These are phyloP conservation scores for Champsocephalus gunnari DNA, from an alignment of 2,797 vertebrate genomes.

Conservation along the genomic window DNA sequence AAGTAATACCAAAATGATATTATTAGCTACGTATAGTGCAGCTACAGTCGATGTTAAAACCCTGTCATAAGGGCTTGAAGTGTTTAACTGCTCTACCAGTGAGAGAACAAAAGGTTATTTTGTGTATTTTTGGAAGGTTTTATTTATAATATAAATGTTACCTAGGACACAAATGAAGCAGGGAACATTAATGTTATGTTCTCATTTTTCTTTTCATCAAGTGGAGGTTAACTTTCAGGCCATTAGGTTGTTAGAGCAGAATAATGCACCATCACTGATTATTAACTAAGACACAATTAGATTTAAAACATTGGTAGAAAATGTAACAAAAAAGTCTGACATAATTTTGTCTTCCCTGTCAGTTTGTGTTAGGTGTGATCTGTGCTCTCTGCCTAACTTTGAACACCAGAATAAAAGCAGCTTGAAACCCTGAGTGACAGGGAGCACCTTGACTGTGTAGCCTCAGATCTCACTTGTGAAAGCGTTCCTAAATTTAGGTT, in stretches of 20 bases:
- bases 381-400: constrained; percentile 48
- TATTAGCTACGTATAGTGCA: constrained; percentile 17
- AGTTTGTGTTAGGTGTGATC: constrained; percentile 52
- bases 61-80: constrained; percentile 53
- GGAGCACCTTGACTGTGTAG: constrained; percentile 47
- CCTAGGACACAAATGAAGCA: constrained; percentile 43
- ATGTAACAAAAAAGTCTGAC: constrained; percentile 43
- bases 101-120: constrained; percentile 53
- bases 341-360: constrained; percentile 56
- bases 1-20: constrained; percentile 36
- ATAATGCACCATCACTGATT: constrained; percentile 40
- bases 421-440: constrained; percentile 67
- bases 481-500: constrained; percentile 64
- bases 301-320: constrained; percentile 36
- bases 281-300: constrained; percentile 50
- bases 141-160: constrained; percentile 69
- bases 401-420: constrained; percentile 50
- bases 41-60: constrained; percentile 35
- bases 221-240: constrained; percentile 63
- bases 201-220: constrained; percentile 40
- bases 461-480: constrained; percentile 64
- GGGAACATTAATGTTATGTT: constrained; percentile 14
- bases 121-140: constrained; percentile 61
- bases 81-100: constrained; percentile 49
- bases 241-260: constrained; percentile 44